Base-by-base conservation (phyloP, 2,888 invertebrate species). In the Caenorhabditis sp. region DNA sequence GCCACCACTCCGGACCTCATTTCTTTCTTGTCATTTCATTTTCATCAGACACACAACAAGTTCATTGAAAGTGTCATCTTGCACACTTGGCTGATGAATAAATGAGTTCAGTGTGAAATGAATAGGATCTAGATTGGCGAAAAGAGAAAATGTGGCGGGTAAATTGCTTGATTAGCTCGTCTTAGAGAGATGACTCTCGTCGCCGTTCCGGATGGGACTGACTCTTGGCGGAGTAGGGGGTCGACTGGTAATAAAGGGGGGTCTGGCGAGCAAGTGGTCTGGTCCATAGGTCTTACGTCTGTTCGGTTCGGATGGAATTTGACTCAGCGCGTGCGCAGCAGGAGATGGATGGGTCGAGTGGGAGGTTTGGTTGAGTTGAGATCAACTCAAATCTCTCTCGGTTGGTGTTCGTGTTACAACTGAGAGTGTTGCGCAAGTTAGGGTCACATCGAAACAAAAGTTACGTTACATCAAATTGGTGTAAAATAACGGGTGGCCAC, bases 161-260 rank as follows among this genome's bases (percentile, higher is more conserved):
- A 68, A 68, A 68, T 68, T 59, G 52, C 32, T 48, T 59, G 59
- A 70, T 70, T 70, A 59, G n/a, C n/a, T n/a, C n/a, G n/a, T n/a
- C n/a, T n/a, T n/a, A n/a, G n/a, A n/a, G n/a, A n/a, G n/a, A n/a
- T n/a, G n/a, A n/a, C n/a, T n/a, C n/a, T n/a, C n/a, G n/a, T n/a
- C n/a, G n/a, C n/a, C n/a, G n/a, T n/a, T n/a, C n/a, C n/a, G n/a
- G n/a, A n/a, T n/a, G n/a, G n/a, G n/a, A 39, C 43, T 66, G 65
- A 66, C 55, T 56, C 55, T 45, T 56, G 52, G 65, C 37, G 20
- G 41, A 41, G 15, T 11, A 13, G 39, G 39, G 39, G 20, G 45
- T 20, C 17, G 46, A 32, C 7, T n/a, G 58, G 58, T 68, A 68
- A 68, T 59, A 59, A 68, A 59, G 30, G 68, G 50, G n/a, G 45